phyloP scores from a whole-genome alignment of 2,113 vertebrate species.

The Opisthocomus hoazin region DNA sequence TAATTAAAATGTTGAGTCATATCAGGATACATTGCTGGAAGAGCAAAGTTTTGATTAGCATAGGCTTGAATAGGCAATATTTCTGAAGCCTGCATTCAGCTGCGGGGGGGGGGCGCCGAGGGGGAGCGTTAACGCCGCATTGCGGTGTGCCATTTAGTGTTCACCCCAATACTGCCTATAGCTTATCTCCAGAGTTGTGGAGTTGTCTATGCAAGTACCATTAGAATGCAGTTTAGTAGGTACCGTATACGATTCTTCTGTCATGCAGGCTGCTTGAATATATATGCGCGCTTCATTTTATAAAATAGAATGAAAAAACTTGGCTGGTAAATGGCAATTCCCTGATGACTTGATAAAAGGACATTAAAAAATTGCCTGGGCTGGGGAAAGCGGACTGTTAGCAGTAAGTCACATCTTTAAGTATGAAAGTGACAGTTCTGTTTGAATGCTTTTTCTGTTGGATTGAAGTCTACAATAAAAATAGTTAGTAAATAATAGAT shows the following conservation, averaged over 20 bases:
- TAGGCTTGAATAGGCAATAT: neutral
- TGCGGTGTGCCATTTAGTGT: neutral
- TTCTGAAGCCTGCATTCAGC: neutral
- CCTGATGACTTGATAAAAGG: neutral
- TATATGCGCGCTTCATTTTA: neutral
- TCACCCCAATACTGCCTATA: neutral
- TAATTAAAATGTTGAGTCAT: neutral
- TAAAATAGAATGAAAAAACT: neutral
- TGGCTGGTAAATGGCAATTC: neutral
- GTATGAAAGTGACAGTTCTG: neutral
- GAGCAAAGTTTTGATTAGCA: neutral
- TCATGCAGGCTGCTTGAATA: neutral
- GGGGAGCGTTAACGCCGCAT: neutral
- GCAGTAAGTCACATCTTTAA: neutral
- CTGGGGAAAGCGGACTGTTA: neutral
- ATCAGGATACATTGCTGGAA: neutral
- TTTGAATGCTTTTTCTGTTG: neutral
- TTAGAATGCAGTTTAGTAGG: neutral
- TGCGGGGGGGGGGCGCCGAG: accelerated
- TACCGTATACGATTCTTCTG: neutral
- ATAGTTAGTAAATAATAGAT: neutral
- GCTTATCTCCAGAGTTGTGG: neutral
- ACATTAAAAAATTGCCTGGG: neutral
- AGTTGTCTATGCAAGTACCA: neutral
- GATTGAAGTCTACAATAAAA: neutral